Conservation (phyloP, 2,888 invertebrate species). For the Opisthograptis luteolata region DNA sequence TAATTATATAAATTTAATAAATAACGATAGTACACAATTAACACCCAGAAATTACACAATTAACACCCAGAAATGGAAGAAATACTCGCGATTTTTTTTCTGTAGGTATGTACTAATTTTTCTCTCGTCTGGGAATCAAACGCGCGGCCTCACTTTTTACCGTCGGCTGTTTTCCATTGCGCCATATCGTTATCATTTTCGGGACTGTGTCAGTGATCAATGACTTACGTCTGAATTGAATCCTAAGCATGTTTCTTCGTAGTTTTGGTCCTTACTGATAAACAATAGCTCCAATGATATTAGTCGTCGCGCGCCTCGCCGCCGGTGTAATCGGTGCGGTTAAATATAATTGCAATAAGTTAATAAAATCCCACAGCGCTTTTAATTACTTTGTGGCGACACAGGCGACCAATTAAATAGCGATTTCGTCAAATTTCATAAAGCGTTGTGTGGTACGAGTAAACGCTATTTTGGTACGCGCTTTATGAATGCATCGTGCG, state of each 20-base stretch:
- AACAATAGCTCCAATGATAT: constrained; percentile 58
- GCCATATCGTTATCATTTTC: too few relatives aligned
- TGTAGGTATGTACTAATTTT: too few relatives aligned
- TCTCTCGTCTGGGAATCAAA: too few relatives aligned
- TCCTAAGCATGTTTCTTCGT: neutral
- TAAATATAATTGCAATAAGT: constrained; percentile 81
- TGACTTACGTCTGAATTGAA: neutral
- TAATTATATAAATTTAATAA: too few relatives aligned
- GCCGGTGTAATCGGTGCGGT: constrained; percentile 65
- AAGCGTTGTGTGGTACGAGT: constrained; percentile 52
- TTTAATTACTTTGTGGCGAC: constrained; percentile 78
- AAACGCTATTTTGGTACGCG: constrained; percentile 53
- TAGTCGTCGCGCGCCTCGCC: constrained; percentile 48
- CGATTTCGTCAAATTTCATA: constrained; percentile 69
- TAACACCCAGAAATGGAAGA: too few relatives aligned
- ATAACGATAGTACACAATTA: too few relatives aligned
- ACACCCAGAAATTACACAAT: too few relatives aligned
- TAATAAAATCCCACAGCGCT: constrained; percentile 74
- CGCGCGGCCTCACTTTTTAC: too few relatives aligned
- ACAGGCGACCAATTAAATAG: constrained; percentile 71
- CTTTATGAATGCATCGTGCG: constrained; percentile 46
- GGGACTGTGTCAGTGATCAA: neutral
- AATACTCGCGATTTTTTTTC: too few relatives aligned
- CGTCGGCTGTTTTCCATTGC: too few relatives aligned
- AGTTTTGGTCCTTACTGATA: constrained; percentile 31